A percentile compares a stretch with the other conserved stretches of the same genome.
Conservation (phyloP, 2,113 vertebrate genomes). For the Phyllostomus discolor region DNA sequence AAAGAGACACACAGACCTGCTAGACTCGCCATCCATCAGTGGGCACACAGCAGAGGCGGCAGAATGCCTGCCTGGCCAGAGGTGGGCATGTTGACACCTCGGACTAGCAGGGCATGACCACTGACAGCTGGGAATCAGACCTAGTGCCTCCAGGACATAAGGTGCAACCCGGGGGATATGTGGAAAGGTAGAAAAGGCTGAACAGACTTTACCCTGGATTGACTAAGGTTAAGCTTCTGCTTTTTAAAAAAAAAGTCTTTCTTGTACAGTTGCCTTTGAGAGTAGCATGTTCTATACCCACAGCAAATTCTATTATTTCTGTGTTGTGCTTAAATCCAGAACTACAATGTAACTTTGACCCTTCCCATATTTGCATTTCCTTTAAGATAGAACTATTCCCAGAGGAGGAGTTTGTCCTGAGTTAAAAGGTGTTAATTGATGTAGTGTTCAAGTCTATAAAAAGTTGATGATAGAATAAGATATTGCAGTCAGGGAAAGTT, state of each 20-base stretch:
- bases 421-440: conserved; percentile 70
- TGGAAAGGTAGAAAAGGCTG: not conserved
- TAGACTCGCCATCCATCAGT: not conserved
- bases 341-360: not conserved
- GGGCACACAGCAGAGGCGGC: not conserved
- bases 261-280: not conserved
- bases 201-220: not conserved
- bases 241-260: not conserved
- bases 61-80: not conserved
- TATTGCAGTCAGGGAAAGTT: conserved; percentile 50
- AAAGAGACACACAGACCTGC: not conserved
- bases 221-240: not conserved
- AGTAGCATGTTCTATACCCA: not conserved
- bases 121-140: not conserved
- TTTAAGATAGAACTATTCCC: conserved; percentile 38
- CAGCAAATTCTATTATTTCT: not conserved
- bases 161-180: not conserved
- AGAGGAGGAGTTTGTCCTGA: conserved; percentile 43
- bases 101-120: fast-evolving
- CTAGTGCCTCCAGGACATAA: not conserved
- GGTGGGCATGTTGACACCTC: fast-evolving
- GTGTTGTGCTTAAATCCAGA: not conserved
- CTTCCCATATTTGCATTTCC: conserved; percentile 36
- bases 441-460: conserved; percentile 54
- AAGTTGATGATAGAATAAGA: conserved; percentile 71